Evolutionary conservation across 1,140 invertebrate genomes (phyloP).

Genomic region (Sipha flava): DNA sequence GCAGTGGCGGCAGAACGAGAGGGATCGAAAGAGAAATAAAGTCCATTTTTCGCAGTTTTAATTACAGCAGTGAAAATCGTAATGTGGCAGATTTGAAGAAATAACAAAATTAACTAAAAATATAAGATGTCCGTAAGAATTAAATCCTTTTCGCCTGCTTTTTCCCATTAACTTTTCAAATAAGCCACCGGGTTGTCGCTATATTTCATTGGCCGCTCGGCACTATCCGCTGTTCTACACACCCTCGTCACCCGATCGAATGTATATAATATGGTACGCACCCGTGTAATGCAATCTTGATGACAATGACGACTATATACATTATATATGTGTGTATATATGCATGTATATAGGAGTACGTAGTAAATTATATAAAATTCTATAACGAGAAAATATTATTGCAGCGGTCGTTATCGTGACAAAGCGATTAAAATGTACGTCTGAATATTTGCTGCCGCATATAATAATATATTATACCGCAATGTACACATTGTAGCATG

Average conservation of each 20-base stretch:
- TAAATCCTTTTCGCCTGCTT: neutral
- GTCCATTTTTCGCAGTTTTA: slow-evolving; percentile 21
- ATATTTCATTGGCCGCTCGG: neutral
- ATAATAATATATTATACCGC: too few relatives aligned
- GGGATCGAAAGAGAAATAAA: neutral
- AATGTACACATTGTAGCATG: too few relatives aligned
- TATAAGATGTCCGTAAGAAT: slow-evolving; percentile 12
- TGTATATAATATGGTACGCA: neutral
- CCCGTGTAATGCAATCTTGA: neutral
- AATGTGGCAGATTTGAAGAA: slow-evolving; percentile 12
- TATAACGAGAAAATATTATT: slow-evolving; percentile 7
- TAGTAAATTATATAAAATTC: neutral
- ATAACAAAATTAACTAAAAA: slow-evolving; percentile 26
- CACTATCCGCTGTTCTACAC: neutral
- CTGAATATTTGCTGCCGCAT: neutral
- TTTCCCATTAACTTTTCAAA: slow-evolving; percentile 26
- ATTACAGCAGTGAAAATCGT: slow-evolving; percentile 7
- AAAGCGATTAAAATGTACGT: neutral
- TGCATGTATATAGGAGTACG: too few relatives aligned
- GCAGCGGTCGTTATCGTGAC: neutral
- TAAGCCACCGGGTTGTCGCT: slow-evolving; percentile 8
- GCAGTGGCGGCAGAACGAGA: neutral
- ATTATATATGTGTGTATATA: neutral
- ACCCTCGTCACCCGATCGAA: neutral
- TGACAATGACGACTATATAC: neutral